A percentile compares a stretch with the other conserved stretches of the same genome.
Evolutionary conservation across 2,797 vertebrate genomes (phyloP).

Genomic region (Rhincodon typus): DNA sequence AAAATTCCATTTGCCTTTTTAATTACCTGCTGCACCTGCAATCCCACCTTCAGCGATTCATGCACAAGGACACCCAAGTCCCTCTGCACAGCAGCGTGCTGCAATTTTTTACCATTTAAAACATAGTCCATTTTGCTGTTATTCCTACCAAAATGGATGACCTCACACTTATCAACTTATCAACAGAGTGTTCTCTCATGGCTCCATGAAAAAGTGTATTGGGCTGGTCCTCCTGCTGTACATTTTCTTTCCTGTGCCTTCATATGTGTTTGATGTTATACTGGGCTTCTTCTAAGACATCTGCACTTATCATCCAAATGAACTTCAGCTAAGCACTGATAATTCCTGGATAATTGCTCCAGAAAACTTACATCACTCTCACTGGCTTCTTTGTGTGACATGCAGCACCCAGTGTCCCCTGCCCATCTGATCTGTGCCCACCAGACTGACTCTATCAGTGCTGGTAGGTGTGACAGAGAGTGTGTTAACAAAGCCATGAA

Average conservation of each 20-base stretch:
- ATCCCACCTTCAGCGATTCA: too few species aligned
- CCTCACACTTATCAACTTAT: too few species aligned
- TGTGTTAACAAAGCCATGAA: neutral
- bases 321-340: neutral
- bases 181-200: neutral
- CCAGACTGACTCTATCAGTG: neutral
- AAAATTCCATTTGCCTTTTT: too few species aligned
- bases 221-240: neutral
- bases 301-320: neutral
- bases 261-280: neutral
- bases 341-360: neutral
- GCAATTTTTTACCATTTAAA: too few species aligned
- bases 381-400: neutral
- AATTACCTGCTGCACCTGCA: too few species aligned
- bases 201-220: neutral
- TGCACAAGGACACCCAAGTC: too few species aligned
- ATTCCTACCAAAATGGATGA: too few species aligned
- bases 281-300: neutral
- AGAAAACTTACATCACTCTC: neutral
- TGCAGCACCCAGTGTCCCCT: neutral
- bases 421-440: neutral
- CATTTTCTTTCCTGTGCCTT: neutral
- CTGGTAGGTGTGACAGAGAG: neutral
- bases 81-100: too few species aligned
- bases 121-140: too few species aligned